Conservation (phyloP, 2,888 invertebrate genomes). For the Epicampocera succincta region DNA sequence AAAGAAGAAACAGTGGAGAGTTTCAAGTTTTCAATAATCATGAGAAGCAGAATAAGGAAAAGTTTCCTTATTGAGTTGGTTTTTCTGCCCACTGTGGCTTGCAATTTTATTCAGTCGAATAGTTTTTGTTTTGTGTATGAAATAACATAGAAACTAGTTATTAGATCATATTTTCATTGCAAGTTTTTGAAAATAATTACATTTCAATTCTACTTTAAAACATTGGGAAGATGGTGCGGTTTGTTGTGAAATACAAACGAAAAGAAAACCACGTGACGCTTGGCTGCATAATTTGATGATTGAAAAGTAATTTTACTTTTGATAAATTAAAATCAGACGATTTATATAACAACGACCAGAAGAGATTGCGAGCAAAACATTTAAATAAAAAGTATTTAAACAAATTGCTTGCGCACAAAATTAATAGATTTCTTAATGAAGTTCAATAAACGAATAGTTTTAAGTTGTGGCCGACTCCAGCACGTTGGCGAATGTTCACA, state of each 20-base stretch:
- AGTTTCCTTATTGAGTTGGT: neutral
- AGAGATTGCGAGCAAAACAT: constrained; percentile 19
- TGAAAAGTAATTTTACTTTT: neutral
- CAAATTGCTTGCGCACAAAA: too few relatives aligned
- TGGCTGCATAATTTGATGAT: constrained; percentile 56
- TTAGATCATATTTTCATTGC: constrained; percentile 30
- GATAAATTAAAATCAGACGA: constrained; percentile 12
- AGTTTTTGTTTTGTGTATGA: too few relatives aligned
- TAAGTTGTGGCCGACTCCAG: too few relatives aligned
- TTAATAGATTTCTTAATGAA: too few relatives aligned
- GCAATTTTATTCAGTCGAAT: neutral
- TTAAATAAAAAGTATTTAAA: neutral
- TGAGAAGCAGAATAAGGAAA: too few relatives aligned
- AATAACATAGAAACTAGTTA: neutral
- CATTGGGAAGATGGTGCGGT: constrained; percentile 45
- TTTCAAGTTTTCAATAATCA: neutral
- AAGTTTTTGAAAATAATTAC: constrained; percentile 4
- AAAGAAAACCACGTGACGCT: constrained; percentile 42
- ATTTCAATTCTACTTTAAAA: constrained; percentile 22
- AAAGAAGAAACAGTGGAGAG: constrained; percentile 8
- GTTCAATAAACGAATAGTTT: too few relatives aligned
- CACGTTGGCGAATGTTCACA: too few relatives aligned
- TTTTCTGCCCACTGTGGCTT: constrained; percentile 27
- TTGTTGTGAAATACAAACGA: constrained; percentile 5
- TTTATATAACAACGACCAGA: neutral